Base-by-base conservation (phyloP, 2,113 vertebrate species). In the Oryzias javanicus region DNA sequence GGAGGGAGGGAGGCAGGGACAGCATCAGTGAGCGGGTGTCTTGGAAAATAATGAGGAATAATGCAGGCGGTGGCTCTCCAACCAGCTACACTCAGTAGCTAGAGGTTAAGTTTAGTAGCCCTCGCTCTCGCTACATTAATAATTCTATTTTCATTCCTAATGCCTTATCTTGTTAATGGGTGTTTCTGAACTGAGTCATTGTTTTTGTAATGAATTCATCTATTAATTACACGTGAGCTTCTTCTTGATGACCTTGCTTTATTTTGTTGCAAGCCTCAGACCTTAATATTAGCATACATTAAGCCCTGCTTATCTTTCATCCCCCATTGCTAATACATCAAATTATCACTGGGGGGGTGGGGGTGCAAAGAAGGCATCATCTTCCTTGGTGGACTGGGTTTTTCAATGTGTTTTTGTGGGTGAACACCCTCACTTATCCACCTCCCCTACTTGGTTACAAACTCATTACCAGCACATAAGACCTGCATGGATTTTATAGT, bases 381-480 rank as follows among this genome's bases (percentile, higher is more conserved):
- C 56, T 63, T 41, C 54, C 52, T 64, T 59, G 76, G 59, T 45
- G 0, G 42, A 18, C 42, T 64, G 62, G 44, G 55, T 42, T 41
- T 56, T 40, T 54, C 29, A 18, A 18, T 44, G 58, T 57, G 68
- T 79, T 62, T 82, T 78, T 83, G 74, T 77, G 64, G 50, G 75
- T 63, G 70, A 78, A 62, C 64, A 73, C 69, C 71, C 66, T 67
- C 65, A 71, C 64, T 79, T 84, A 79, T 86, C 82, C 79, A 52
- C 74, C 79, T 64, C 70, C 49, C 44, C 68, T 71, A 72, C 74
- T 56, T 63, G 44, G 67, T 79, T 76, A 62, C 73, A 81, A 83
- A 90, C 85, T 89, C 83, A 89, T 90, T 90, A 89, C 74, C 70
- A 81, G 83, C 64, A 72, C 83, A 87, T 84, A 86, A 90, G 80